Conservation (phyloP, 1,140 invertebrate genomes). For the Leptoteleia sp. region DNA sequence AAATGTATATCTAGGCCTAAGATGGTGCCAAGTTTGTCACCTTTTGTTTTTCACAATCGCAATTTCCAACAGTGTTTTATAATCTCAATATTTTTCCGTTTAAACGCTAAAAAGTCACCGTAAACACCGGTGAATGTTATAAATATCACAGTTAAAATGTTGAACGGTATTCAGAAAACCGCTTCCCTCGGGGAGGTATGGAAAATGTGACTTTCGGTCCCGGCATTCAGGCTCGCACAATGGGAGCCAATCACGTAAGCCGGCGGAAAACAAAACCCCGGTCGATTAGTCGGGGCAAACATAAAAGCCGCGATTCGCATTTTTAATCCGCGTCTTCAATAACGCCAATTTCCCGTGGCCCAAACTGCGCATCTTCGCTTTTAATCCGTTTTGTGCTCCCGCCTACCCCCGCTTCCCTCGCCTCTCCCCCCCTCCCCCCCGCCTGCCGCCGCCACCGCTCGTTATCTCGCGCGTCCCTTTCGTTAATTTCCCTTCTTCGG, state of each 20-base stretch:
- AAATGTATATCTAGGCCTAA: too few species aligned
- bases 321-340: slow-evolving; percentile 56
- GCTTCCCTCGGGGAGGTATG: too few species aligned
- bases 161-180: too few species aligned
- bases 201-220: not conserved
- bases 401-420: slow-evolving; percentile 33
- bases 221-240: slow-evolving; percentile 14
- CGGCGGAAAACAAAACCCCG: slow-evolving; percentile 23
- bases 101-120: too few species aligned
- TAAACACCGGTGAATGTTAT: too few species aligned
- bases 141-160: too few species aligned
- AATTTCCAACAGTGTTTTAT: too few species aligned
- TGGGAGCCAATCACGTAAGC: slow-evolving; percentile 19
- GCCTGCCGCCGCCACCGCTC: slow-evolving; percentile 40
- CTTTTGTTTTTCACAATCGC: too few species aligned
- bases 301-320: slow-evolving; percentile 49
- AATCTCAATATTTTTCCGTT: too few species aligned
- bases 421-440: slow-evolving; percentile 38
- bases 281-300: slow-evolving; percentile 48
- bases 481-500: slow-evolving; percentile 49
- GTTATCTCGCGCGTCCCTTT: slow-evolving; percentile 54
- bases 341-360: slow-evolving; percentile 50
- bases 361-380: slow-evolving; percentile 41
- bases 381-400: slow-evolving; percentile 33
- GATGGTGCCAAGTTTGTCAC: too few species aligned